Evolutionary conservation across 2,888 invertebrate species (phyloP).

Genomic region (Odontomyia ornata): DNA sequence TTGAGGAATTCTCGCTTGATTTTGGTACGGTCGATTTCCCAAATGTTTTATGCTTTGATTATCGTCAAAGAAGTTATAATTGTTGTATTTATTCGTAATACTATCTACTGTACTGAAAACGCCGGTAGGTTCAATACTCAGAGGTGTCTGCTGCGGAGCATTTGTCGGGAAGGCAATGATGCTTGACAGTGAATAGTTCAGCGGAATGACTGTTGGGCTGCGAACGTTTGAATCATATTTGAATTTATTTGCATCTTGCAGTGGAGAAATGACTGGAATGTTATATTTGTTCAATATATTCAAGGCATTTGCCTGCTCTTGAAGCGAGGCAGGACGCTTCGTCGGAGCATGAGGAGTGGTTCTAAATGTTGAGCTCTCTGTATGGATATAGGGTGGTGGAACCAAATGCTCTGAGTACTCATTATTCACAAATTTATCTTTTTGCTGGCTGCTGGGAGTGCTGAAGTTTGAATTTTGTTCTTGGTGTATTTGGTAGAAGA

Average conservation of each 20-base stretch:
- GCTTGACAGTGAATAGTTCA: conserved; percentile 25
- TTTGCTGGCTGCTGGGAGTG: background rate
- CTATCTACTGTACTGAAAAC: background rate
- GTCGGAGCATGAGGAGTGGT: conserved; percentile 31
- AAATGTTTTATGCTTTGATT: background rate
- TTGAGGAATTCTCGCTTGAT: conserved; percentile 41
- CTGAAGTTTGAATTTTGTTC: background rate
- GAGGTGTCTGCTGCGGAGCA: conserved; percentile 6
- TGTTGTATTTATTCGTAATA: background rate
- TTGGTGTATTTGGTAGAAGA: conserved; percentile 47
- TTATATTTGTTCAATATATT: conserved; percentile 48
- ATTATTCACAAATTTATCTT: conserved; percentile 34
- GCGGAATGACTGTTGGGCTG: background rate
- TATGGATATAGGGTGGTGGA: conserved; percentile 44
- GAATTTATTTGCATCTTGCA: conserved; percentile 46
- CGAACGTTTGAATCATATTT: conserved; percentile 11
- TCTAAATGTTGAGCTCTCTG: conserved; percentile 39
- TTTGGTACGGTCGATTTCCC: conserved; percentile 40
- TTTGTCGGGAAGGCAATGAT: conserved; percentile 27
- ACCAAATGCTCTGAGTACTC: conserved; percentile 47
- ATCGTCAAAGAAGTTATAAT: background rate
- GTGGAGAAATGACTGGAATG: conserved; percentile 48
- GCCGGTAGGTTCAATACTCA: background rate
- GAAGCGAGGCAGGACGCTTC: background rate
- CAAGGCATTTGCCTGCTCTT: conserved; percentile 44